These are phyloP conservation scores for Acipenser ruthenus DNA, from an alignment of 2,797 vertebrate species.

Conservation along the genomic window DNA sequence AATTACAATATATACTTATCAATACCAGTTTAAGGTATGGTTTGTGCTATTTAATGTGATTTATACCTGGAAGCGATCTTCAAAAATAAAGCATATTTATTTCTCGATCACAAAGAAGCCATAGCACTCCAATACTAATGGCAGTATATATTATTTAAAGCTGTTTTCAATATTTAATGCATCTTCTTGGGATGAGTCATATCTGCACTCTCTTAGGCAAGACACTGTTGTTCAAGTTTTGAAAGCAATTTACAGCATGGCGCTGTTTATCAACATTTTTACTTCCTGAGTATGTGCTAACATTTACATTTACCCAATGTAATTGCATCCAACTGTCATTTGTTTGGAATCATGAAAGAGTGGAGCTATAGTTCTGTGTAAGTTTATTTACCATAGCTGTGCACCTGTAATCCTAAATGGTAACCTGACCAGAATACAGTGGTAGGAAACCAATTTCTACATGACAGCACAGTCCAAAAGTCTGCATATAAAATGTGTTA, in stretches of 20 bases:
- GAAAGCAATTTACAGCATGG: background rate
- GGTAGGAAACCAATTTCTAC: too few species aligned
- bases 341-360: too few species aligned
- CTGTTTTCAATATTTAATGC: conserved; percentile 17
- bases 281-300: conserved; percentile 12
- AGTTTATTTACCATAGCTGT: too few species aligned
- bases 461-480: too few species aligned
- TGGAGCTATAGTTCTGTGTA: too few species aligned
- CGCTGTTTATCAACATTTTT: conserved; percentile 9
- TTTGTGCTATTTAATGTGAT: background rate
- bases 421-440: too few species aligned
- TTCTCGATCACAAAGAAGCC: conserved; percentile 2
- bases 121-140: background rate
- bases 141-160: conserved; percentile 19
- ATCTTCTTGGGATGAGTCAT: background rate
- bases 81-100: too few species aligned
- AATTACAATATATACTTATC: background rate
- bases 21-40: conserved; percentile 5
- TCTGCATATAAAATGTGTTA: too few species aligned
- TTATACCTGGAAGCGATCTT: too few species aligned
- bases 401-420: too few species aligned
- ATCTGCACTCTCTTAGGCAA: conserved; percentile 4
- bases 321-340: too few species aligned
- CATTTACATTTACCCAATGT: too few species aligned
- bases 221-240: background rate